A percentile compares a stretch with the other conserved stretches of the same genome.
Evolutionary conservation across 2,888 invertebrate genomes (phyloP).

Genomic region (Dascillus cervinus): DNA sequence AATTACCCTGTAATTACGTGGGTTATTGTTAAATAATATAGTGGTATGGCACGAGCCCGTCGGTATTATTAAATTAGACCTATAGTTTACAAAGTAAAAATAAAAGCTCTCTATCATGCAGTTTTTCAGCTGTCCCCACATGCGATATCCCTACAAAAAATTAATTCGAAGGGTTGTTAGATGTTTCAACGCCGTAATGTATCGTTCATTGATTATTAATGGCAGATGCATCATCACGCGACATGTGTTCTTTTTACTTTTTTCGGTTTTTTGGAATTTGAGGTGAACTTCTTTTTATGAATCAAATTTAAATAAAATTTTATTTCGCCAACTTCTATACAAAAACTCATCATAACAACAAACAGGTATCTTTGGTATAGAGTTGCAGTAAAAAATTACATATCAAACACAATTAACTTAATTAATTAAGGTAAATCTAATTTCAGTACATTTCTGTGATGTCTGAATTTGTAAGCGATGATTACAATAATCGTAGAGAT

Average conservation of each 20-base stretch:
- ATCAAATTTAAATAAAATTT: too few relatives aligned
- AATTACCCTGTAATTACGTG: slow-evolving; percentile 4
- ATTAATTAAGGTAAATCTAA: too few relatives aligned
- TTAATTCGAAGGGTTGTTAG: slow-evolving; percentile 6
- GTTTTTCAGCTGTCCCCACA: slow-evolving; percentile 10
- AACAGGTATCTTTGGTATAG: too few relatives aligned
- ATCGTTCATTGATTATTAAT: slow-evolving; percentile 11
- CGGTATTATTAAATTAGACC: slow-evolving; percentile 17
- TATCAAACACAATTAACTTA: too few relatives aligned
- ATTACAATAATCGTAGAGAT: too few relatives aligned
- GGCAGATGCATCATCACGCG: slow-evolving; percentile 10
- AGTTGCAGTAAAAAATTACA: too few relatives aligned
- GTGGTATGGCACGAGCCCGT: slow-evolving; percentile 15
- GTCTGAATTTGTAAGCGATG: too few relatives aligned
- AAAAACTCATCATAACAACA: too few relatives aligned
- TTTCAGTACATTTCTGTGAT: too few relatives aligned
- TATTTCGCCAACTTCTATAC: too few relatives aligned
- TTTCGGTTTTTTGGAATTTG: neutral
- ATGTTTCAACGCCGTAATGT: slow-evolving; percentile 9
- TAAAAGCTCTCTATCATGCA: slow-evolving; percentile 8
- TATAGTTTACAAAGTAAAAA: slow-evolving; percentile 13
- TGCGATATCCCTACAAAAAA: slow-evolving; percentile 9
- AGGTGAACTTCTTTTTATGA: too few relatives aligned
- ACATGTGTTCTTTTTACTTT: slow-evolving; percentile 5
- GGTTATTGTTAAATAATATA: slow-evolving; percentile 2